Evolutionary conservation across 2,888 invertebrate species (phyloP), one percentile per base, ranked within the genome.

Genomic region (Tipula unca): DNA sequence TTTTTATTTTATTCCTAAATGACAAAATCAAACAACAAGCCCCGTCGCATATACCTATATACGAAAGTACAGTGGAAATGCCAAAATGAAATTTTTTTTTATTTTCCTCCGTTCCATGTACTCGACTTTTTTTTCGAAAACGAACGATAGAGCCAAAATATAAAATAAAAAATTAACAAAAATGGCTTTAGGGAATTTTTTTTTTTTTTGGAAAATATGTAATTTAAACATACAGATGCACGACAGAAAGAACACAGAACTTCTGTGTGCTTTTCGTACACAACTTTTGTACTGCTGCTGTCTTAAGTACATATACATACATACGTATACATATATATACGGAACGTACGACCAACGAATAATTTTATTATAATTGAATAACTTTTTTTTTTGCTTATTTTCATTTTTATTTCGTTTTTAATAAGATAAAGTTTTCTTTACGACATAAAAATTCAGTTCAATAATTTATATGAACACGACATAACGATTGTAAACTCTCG

Each of bases 361-460:
- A 69, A 69, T 69, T 69, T 69, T 69, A 69, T 69, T 69, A 69
- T 69, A 69, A 69, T 69, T 69, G 69, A 69, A 69, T 69, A 69
- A 69, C 25, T 69, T 69, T 48, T 32, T n/a, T n/a, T 32, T 48
- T 13, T 48, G 48, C 36, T 36, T 48, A n/a, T n/a, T n/a, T n/a
- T n/a, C n/a, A n/a, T n/a, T 69, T 69, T 69, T 69, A 69, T 69
- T 69, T 69, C 69, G 25, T 20, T 69, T 69, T 69, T 69, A 69
- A 69, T 69, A 69, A 69, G 69, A 69, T 69, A 69, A 69, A 69
- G 69, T 69, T 69, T 69, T 69, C 25, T 69, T 69, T 69, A 25
- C 25, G 69, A 69, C 69, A 69, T 69, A 69, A 69, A 69, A 69
- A 69, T 69, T 69, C 25, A 69, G 69, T 69, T 69, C 69, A 69